Percentiles rank a stretch among this genome's conserved stretches.
Conservation (phyloP, 2,113 vertebrate genomes). For the Anser brachyrhynchus region DNA sequence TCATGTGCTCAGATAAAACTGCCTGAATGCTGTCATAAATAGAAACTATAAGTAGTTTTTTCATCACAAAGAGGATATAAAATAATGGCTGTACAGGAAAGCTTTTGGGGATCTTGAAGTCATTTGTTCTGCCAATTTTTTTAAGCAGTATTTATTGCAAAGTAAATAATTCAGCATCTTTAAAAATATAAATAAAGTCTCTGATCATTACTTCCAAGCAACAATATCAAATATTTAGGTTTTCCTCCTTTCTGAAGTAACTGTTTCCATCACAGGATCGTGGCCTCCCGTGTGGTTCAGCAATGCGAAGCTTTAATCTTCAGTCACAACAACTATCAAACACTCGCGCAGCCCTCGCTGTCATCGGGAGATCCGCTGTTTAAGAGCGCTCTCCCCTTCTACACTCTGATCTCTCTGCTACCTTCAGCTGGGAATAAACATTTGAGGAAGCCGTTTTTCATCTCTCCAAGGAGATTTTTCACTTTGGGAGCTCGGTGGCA, state of each 20-base stretch:
- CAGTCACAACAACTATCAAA: not conserved
- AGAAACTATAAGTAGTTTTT: not conserved
- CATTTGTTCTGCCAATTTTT: not conserved
- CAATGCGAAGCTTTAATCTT: not conserved
- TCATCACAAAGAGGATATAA: not conserved
- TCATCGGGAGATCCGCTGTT: not conserved
- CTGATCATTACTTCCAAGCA: not conserved
- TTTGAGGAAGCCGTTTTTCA: not conserved
- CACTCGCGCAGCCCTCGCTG: not conserved
- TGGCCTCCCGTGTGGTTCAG: not conserved
- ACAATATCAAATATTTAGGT: not conserved
- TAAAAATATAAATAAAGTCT: not conserved
- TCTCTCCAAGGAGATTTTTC: not conserved
- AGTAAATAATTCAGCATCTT: not conserved
- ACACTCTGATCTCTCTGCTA: not conserved
- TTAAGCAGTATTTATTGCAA: not conserved
- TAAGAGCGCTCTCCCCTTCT: not conserved
- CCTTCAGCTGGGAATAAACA: not conserved
- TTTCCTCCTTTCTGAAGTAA: not conserved
- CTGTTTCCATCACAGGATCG: not conserved
- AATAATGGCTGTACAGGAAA: not conserved
- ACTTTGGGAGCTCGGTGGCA: not conserved
- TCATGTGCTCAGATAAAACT: not conserved
- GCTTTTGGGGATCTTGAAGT: not conserved
- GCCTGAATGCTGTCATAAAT: not conserved